Evolutionary conservation across 2,113 vertebrate genomes (phyloP).

Genomic region (Nipponia nippon): DNA sequence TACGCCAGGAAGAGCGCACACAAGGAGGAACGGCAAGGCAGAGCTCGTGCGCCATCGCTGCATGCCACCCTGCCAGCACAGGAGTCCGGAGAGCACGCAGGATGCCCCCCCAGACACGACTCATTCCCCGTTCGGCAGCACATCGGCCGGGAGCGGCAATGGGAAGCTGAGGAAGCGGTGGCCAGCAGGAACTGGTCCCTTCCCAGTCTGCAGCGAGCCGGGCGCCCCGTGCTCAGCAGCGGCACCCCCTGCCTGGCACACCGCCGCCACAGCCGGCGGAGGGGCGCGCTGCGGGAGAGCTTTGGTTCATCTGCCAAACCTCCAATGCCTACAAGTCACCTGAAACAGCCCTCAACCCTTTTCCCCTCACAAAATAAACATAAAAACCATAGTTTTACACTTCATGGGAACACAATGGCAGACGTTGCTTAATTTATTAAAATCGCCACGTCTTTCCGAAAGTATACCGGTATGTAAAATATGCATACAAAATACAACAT

Average conservation of each 20-base stretch:
- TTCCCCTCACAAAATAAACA: neutral
- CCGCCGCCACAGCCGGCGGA: fast-evolving
- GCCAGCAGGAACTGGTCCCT: neutral
- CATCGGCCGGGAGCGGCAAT: fast-evolving
- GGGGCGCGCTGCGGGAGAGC: fast-evolving
- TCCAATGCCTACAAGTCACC: neutral
- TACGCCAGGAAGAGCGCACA: fast-evolving
- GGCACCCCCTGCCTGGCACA: neutral
- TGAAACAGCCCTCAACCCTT: neutral
- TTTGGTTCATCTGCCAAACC: neutral
- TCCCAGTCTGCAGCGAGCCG: neutral
- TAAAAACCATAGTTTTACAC: neutral
- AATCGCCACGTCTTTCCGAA: conserved; percentile 58
- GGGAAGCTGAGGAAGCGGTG: neutral
- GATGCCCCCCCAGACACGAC: fast-evolving
- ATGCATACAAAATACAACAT: conserved; percentile 74
- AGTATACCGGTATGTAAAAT: conserved; percentile 57
- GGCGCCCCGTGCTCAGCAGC: neutral
- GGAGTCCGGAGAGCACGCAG: fast-evolving
- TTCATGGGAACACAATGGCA: conserved; percentile 48
- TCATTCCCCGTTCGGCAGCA: fast-evolving
- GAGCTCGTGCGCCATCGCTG: neutral
- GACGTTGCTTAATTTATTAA: conserved; percentile 64
- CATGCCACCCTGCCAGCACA: neutral
- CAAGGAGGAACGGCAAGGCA: neutral